phyloP scores from a whole-genome alignment of 2,888 invertebrate genomes.

The Tenthredo amoena region DNA sequence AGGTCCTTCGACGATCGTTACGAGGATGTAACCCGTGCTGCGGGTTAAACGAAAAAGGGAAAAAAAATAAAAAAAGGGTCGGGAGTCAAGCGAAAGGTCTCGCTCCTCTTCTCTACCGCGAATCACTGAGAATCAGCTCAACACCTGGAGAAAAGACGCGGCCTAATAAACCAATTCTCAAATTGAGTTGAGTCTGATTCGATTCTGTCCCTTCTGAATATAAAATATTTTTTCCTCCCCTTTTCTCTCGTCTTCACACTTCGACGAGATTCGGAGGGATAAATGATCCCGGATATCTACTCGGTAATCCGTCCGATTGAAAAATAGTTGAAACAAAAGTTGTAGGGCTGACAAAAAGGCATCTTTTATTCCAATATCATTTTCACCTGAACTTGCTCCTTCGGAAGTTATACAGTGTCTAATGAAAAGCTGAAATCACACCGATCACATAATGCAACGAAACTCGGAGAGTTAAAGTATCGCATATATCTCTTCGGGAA shows the following conservation, averaged over 20 bases:
- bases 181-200: slow-evolving; percentile 70
- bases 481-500: neutral
- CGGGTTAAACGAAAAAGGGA: slow-evolving; percentile 22
- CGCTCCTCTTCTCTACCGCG: neutral
- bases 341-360: neutral
- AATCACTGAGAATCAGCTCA: slow-evolving; percentile 51
- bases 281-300: neutral
- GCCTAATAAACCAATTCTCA: slow-evolving; percentile 64
- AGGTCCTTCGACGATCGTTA: slow-evolving; percentile 61
- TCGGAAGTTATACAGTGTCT: neutral
- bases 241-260: neutral
- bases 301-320: neutral
- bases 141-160: slow-evolving; percentile 54
- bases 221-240: slow-evolving; percentile 58
- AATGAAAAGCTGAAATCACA: neutral
- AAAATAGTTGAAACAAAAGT: slow-evolving; percentile 21
- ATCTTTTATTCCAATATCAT: neutral
- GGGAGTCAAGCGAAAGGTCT: slow-evolving; percentile 37
- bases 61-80: slow-evolving; percentile 50
- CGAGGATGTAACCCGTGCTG: slow-evolving; percentile 66
- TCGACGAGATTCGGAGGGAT: neutral
- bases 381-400: neutral
- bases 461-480: neutral
- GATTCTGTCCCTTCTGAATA: slow-evolving; percentile 65
- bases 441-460: neutral